Evolutionary conservation across 2,797 vertebrate genomes (phyloP).

Genomic region (Pitangus sulphuratus): DNA sequence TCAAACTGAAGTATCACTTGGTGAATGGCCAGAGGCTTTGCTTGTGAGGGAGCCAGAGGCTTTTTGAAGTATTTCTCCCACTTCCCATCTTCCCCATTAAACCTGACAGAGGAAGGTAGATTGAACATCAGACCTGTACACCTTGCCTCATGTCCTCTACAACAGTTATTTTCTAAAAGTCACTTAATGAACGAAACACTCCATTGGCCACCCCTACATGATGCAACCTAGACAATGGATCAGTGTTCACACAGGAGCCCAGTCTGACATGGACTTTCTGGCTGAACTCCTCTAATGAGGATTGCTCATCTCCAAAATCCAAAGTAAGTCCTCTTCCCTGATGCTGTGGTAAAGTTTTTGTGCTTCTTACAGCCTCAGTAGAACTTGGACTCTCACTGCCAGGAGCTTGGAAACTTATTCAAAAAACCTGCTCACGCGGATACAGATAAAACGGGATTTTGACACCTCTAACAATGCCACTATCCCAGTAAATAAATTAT

Average conservation of each 20-base stretch:
- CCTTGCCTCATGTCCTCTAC: background rate
- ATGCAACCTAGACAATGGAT: background rate
- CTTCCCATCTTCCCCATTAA: background rate
- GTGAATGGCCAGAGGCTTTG: background rate
- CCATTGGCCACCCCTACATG: fast-evolving
- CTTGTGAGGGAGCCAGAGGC: background rate
- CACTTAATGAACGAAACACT: background rate
- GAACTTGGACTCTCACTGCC: background rate
- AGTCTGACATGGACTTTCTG: background rate
- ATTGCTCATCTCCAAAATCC: background rate
- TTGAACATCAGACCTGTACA: background rate
- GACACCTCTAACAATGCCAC: background rate
- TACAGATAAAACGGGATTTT: background rate
- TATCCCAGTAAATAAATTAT: constrained; percentile 20
- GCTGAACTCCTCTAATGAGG: background rate
- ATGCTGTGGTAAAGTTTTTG: background rate
- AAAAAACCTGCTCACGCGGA: background rate
- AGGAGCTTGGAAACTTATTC: background rate
- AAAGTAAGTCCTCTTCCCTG: fast-evolving
- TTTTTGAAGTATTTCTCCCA: background rate
- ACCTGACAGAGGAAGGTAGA: background rate
- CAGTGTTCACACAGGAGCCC: background rate
- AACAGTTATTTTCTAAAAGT: background rate
- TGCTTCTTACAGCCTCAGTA: background rate
- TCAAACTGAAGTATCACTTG: background rate